Evolutionary conservation across 2,113 vertebrate genomes (phyloP).

Genomic region (Corapipo altera): DNA sequence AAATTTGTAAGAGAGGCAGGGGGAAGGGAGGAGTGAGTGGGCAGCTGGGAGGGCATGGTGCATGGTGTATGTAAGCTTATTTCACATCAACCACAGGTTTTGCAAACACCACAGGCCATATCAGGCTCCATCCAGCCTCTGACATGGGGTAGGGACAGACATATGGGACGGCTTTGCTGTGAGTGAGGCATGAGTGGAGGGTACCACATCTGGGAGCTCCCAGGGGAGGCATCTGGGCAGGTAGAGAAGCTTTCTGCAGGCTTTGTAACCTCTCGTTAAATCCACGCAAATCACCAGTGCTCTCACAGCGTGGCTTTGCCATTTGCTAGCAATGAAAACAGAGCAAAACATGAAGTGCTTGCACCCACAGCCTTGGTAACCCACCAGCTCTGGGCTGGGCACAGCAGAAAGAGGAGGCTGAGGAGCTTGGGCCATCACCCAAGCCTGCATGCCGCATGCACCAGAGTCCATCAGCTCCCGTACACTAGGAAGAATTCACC

Average conservation of each 20-base stretch:
- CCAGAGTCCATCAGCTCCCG: not conserved
- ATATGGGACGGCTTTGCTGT: not conserved
- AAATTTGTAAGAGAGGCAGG: not conserved
- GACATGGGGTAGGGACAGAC: accelerated
- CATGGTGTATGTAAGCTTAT: accelerated
- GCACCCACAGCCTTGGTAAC: not conserved
- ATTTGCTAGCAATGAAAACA: not conserved
- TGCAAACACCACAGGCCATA: accelerated
- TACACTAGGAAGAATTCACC: not conserved
- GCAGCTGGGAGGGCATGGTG: not conserved
- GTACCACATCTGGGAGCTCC: accelerated
- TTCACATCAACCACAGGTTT: accelerated
- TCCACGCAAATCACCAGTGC: accelerated
- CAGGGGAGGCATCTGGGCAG: not conserved
- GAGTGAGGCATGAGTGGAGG: not conserved
- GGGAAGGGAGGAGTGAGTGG: not conserved
- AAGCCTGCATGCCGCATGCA: accelerated
- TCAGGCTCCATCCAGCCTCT: not conserved
- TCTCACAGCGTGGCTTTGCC: not conserved
- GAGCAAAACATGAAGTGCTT: not conserved
- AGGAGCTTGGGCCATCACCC: not conserved
- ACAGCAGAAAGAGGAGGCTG: not conserved
- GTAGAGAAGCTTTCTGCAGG: not conserved
- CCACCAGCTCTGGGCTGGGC: not conserved
- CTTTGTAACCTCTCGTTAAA: not conserved